phyloP scores from a whole-genome alignment of 2,888 invertebrate species.

The Apamea crenata region DNA sequence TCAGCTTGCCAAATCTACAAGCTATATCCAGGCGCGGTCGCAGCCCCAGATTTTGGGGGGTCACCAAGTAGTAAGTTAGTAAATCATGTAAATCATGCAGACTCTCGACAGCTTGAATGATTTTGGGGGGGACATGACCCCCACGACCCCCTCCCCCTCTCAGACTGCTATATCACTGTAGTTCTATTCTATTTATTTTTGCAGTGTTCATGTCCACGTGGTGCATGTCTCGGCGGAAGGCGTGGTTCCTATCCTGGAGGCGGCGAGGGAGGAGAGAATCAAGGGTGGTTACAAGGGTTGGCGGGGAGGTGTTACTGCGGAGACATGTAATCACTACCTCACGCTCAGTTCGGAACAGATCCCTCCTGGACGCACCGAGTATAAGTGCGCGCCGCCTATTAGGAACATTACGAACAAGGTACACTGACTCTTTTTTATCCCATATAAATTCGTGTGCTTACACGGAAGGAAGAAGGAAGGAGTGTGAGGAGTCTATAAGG shows the following conservation, averaged over 20 bases:
- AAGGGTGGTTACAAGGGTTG: conserved; percentile 88
- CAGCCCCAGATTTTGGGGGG: no score
- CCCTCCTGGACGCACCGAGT: conserved; percentile 91
- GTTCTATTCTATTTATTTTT: neutral
- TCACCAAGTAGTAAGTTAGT: no score
- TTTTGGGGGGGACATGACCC: no score
- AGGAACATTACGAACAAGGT: conserved; percentile 90
- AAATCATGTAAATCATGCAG: no score
- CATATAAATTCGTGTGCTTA: neutral
- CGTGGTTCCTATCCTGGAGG: conserved; percentile 88
- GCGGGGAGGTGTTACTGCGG: conserved; percentile 90
- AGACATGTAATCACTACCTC: conserved; percentile 93
- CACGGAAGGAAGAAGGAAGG: no score
- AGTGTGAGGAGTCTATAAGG: neutral
- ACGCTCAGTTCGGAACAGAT: conserved; percentile 91
- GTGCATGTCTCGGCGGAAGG: conserved; percentile 91
- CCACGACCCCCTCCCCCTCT: no score
- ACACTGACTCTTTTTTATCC: conserved; percentile 1
- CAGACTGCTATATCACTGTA: neutral
- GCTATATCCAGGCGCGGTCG: neutral
- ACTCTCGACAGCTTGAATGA: no score
- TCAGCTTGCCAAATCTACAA: neutral
- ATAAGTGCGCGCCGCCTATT: conserved; percentile 93
- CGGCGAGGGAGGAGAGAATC: conserved; percentile 83
- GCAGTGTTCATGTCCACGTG: conserved; percentile 91